Evolutionary conservation across 2,888 invertebrate genomes (phyloP).

Genomic region (Peribatodes rhomboidaria): DNA sequence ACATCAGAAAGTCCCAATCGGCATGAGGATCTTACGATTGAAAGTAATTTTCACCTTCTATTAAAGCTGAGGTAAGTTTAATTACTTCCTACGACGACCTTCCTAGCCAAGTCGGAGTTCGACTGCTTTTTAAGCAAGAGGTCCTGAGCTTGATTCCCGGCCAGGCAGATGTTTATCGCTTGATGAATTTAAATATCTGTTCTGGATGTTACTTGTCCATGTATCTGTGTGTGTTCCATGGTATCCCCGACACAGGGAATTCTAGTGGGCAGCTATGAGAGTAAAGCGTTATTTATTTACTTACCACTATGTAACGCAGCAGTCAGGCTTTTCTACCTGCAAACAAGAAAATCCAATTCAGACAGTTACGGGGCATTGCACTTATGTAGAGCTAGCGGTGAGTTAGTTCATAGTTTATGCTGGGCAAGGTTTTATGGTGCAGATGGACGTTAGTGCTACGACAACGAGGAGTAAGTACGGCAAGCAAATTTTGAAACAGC

Average conservation of each 20-base stretch:
- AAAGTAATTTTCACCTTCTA: too few species aligned
- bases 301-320: conserved; percentile 37
- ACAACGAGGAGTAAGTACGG: conserved; percentile 61
- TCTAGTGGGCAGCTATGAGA: too few species aligned
- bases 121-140: too few species aligned
- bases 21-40: neutral
- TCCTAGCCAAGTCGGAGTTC: too few species aligned
- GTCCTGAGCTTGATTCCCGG: too few species aligned
- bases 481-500: conserved; percentile 67
- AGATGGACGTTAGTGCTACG: conserved; percentile 61
- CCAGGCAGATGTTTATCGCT: too few species aligned
- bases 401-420: conserved; percentile 55
- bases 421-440: conserved; percentile 62
- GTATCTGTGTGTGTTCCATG: too few species aligned
- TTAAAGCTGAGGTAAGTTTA: too few species aligned
- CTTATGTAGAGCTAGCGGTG: conserved; percentile 19
- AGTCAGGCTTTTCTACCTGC: conserved; percentile 43
- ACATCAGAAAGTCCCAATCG: neutral
- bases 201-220: too few species aligned
- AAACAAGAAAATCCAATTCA: conserved; percentile 36
- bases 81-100: too few species aligned
- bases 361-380: conserved; percentile 30
- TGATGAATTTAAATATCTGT: too few species aligned
- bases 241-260: too few species aligned
- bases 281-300: conserved; percentile 15